These are phyloP conservation scores for Bubalus kerabau DNA, from an alignment of 2,113 vertebrate species.

Conservation along the genomic window DNA sequence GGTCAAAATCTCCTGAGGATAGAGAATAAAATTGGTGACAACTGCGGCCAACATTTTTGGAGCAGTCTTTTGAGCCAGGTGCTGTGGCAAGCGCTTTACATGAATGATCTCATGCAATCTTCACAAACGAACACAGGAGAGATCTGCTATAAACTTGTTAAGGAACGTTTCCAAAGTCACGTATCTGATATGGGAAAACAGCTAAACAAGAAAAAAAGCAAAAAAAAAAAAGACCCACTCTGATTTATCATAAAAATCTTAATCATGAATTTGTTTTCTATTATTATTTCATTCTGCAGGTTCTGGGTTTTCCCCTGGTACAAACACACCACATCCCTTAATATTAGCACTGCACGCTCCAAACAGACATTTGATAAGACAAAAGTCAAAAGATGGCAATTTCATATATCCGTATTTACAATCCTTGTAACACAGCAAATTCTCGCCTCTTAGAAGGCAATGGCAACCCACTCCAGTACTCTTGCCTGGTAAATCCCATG, in stretches of 20 bases:
- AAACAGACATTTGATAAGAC: neutral
- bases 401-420: neutral
- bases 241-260: neutral
- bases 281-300: neutral
- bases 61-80: neutral
- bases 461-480: no score
- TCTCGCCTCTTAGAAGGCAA: neutral
- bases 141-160: neutral
- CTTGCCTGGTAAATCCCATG: no score
- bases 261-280: neutral
- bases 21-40: slow-evolving; percentile 16
- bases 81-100: neutral
- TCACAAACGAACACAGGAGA: neutral
- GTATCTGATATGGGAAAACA: neutral
- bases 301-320: neutral
- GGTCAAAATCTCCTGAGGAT: slow-evolving; percentile 81
- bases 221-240: neutral
- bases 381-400: neutral
- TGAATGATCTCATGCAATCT: neutral
- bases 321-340: accelerated
- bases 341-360: neutral
- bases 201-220: neutral
- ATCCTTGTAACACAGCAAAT: neutral
- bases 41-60: neutral
- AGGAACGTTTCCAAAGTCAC: neutral